phyloP scores from a whole-genome alignment of 2,888 invertebrate species.

The Horisme vitalbata region DNA sequence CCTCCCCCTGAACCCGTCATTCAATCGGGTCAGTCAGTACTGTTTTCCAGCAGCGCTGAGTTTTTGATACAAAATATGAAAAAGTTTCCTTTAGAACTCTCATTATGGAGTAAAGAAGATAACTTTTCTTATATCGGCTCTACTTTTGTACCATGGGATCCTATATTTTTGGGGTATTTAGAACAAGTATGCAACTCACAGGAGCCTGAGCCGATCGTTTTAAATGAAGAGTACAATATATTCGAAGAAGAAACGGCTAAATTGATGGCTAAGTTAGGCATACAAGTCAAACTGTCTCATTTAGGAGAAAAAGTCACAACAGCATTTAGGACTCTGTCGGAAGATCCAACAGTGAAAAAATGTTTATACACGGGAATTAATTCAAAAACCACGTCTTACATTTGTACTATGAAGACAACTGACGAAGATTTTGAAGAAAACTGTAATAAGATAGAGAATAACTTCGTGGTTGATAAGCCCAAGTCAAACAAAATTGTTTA shows the following conservation, averaged over 20 bases:
- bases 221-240: constrained; percentile 70
- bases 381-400: constrained; percentile 69
- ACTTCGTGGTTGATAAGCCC: constrained; percentile 53
- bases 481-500: constrained; percentile 47
- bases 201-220: constrained; percentile 48
- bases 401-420: constrained; percentile 71
- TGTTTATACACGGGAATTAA: constrained; percentile 71
- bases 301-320: constrained; percentile 65
- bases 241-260: constrained; percentile 72
- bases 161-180: constrained; percentile 55
- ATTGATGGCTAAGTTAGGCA: constrained; percentile 63
- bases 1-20: constrained; percentile 69
- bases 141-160: constrained; percentile 65
- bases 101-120: constrained; percentile 73
- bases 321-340: constrained; percentile 68
- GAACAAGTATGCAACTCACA: constrained; percentile 51
- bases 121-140: constrained; percentile 61
- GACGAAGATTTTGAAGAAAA: constrained; percentile 65
- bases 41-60: constrained; percentile 68
- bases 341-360: constrained; percentile 65
- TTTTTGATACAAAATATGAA: constrained; percentile 67
- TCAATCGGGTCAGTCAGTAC: constrained; percentile 71
- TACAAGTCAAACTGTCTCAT: constrained; percentile 67
- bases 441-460: constrained; percentile 61
- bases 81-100: constrained; percentile 60